Percentiles rank a stretch among this genome's conserved stretches.
phyloP scores from a whole-genome alignment of 1,140 invertebrate species.

The Polyergus mexicanus region DNA sequence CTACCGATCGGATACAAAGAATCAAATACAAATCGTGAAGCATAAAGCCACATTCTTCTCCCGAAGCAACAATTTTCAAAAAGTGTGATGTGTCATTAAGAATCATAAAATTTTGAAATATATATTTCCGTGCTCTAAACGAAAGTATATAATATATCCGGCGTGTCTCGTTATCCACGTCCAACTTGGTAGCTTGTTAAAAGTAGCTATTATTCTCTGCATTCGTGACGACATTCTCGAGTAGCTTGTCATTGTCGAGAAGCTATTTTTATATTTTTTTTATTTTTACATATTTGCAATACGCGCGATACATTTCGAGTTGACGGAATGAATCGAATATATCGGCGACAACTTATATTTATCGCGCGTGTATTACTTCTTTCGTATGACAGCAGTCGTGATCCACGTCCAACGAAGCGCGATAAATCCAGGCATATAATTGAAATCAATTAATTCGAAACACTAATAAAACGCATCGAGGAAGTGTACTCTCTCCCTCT shows the following conservation, averaged over 20 bases:
- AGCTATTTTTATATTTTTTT: conserved; percentile 31
- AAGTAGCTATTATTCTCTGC: conserved; percentile 68
- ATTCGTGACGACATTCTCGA: conserved; percentile 7
- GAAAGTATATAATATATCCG: neutral
- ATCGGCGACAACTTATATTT: neutral
- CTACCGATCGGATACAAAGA: neutral
- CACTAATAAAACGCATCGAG: conserved; percentile 52
- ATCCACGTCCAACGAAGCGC: neutral
- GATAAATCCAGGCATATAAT: conserved; percentile 44
- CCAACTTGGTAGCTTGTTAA: conserved; percentile 72
- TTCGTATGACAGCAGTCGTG: conserved; percentile 10
- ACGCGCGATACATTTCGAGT: neutral
- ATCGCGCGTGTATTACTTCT: neutral
- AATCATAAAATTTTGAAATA: neutral
- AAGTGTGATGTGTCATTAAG: neutral
- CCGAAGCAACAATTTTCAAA: neutral
- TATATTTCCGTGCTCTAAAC: neutral
- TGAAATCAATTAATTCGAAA: conserved; percentile 59
- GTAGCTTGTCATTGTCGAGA: conserved; percentile 37
- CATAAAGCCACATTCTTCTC: neutral
- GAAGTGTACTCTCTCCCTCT: conserved; percentile 4
- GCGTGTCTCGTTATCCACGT: conserved; percentile 2
- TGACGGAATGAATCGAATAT: neutral
- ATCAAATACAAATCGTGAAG: neutral
- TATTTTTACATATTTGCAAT: neutral